These are phyloP conservation scores for Acrocephalus kingi DNA, from an alignment of 2,113 vertebrate genomes.

Conservation along the genomic window DNA sequence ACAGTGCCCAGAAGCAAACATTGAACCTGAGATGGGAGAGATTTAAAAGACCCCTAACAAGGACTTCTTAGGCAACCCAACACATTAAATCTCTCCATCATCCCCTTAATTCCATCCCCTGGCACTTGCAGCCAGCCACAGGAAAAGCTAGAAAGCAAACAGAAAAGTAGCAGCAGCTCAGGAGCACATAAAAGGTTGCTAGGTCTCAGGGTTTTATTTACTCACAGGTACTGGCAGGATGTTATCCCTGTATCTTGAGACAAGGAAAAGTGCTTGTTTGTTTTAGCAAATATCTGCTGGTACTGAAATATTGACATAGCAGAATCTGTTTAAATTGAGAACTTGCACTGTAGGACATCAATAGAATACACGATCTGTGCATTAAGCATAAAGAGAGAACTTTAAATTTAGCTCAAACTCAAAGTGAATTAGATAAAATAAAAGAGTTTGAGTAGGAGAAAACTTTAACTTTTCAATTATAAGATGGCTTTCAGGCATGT, in stretches of 20 bases:
- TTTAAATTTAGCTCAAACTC: conserved; percentile 2
- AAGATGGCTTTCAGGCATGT: conserved; percentile 32
- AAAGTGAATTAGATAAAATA: conserved; percentile 13
- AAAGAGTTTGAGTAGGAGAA: conserved; percentile 32
- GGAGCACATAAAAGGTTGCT: neutral
- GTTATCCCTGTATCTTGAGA: neutral
- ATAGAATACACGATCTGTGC: neutral
- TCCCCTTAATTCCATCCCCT: conserved; percentile 2
- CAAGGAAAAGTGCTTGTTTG: conserved; percentile 2
- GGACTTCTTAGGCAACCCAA: neutral
- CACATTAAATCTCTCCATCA: neutral
- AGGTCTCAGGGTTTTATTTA: conserved; percentile 6
- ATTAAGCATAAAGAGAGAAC: conserved; percentile 40
- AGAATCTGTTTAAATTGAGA: conserved; percentile 49
- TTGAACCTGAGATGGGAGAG: neutral
- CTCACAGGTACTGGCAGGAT: neutral
- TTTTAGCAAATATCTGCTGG: conserved; percentile 33
- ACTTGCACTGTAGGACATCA: neutral
- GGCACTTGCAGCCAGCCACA: neutral
- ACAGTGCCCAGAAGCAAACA: neutral
- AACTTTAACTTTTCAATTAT: conserved; percentile 46
- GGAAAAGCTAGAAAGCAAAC: conserved; percentile 16
- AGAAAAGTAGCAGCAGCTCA: conserved; percentile 7
- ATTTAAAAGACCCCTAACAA: neutral
- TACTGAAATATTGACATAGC: conserved; percentile 31